A percentile compares a stretch with the other conserved stretches of the same genome.
Evolutionary conservation across 2,797 vertebrate genomes (phyloP).

Genomic region (Alectoris magna): DNA sequence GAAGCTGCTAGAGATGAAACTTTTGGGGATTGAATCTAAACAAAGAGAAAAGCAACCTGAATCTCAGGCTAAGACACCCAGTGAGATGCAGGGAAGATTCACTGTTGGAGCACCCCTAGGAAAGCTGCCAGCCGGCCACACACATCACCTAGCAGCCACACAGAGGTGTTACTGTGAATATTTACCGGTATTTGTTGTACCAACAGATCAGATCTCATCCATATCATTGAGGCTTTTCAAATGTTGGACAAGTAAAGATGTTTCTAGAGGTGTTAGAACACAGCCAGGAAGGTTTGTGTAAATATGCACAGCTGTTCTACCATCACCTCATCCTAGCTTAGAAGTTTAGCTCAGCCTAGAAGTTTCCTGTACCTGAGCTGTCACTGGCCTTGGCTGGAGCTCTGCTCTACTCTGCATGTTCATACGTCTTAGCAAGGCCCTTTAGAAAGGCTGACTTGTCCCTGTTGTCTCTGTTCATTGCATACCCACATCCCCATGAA

Average conservation of each 20-base stretch:
- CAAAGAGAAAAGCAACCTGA: neutral
- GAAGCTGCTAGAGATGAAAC: neutral
- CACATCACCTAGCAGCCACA: accelerated
- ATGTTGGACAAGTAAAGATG: neutral
- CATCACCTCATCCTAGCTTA: neutral
- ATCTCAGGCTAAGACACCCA: neutral
- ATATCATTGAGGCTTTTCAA: neutral
- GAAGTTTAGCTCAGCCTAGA: neutral
- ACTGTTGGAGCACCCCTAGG: neutral
- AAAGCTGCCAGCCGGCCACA: neutral
- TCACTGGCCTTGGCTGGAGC: neutral
- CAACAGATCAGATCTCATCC: neutral
- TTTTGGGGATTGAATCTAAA: neutral
- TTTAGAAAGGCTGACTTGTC: neutral
- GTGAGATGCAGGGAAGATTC: neutral
- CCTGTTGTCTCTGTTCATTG: accelerated
- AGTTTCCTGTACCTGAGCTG: neutral
- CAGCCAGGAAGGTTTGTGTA: neutral
- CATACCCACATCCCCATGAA: accelerated
- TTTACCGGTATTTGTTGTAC: neutral
- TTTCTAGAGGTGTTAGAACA: neutral
- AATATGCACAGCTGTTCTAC: neutral
- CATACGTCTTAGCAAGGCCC: neutral
- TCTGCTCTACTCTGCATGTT: neutral
- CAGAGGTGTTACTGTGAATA: neutral